These are phyloP conservation scores for Heliconius ethilla DNA, from an alignment of 2,888 invertebrate species.

Conservation along the genomic window DNA sequence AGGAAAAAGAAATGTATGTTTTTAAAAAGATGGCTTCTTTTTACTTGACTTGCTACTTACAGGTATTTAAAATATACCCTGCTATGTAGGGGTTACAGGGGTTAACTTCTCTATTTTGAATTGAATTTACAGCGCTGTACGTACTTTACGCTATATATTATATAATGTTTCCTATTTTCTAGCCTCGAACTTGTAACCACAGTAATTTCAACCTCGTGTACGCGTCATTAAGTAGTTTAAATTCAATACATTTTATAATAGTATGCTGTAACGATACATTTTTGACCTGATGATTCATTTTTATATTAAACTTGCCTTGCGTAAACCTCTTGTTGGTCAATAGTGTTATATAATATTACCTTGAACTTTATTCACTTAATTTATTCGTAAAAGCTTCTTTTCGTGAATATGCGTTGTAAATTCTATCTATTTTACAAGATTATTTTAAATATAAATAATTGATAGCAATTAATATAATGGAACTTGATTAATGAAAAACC, in stretches of 20 bases:
- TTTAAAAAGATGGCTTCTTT: background rate
- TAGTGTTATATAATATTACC: constrained; percentile 19
- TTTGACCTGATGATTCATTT: background rate
- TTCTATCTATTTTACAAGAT: background rate
- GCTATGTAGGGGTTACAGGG: too few relatives aligned
- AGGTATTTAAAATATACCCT: too few relatives aligned
- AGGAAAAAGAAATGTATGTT: background rate
- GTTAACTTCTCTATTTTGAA: background rate
- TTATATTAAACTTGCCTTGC: background rate
- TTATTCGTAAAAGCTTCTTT: background rate
- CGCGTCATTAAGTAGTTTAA: background rate
- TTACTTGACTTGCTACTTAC: background rate
- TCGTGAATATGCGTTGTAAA: background rate
- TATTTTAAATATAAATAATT: background rate
- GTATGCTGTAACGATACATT: constrained; percentile 6
- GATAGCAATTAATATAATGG: background rate
- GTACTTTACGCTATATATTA: too few relatives aligned
- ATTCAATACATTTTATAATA: background rate
- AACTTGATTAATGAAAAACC: background rate
- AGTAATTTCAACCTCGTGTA: background rate
- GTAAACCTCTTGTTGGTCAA: background rate
- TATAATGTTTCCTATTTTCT: background rate
- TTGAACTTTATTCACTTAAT: constrained; percentile 29
- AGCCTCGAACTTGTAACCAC: background rate
- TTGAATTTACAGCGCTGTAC: background rate